Evolutionary conservation across 1,140 invertebrate species (phyloP).

Genomic region (Semibalanus balanoides): DNA sequence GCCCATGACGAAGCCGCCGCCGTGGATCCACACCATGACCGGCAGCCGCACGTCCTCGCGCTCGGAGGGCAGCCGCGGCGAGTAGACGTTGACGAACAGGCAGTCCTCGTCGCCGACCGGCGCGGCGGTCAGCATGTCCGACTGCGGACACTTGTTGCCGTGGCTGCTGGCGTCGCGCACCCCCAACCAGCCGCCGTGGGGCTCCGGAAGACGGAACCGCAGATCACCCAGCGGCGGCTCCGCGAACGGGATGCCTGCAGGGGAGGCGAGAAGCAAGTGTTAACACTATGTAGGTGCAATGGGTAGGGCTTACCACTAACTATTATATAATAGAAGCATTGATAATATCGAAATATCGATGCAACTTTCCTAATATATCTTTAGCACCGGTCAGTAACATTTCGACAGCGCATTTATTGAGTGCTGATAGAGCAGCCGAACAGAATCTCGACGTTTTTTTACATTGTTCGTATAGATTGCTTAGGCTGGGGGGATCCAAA

Average conservation of each 20-base stretch:
- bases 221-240: slow-evolving; percentile 47
- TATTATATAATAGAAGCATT: too few species aligned
- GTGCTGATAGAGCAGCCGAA: too few species aligned
- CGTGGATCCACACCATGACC: slow-evolving; percentile 36
- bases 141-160: slow-evolving; percentile 38
- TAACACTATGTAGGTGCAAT: too few species aligned
- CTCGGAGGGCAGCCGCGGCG: slow-evolving; percentile 22
- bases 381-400: too few species aligned
- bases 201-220: slow-evolving; percentile 36
- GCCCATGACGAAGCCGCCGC: slow-evolving; percentile 32
- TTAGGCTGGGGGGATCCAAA: too few species aligned
- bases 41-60: slow-evolving; percentile 18
- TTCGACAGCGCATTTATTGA: too few species aligned
- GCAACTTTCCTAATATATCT: too few species aligned
- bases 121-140: slow-evolving; percentile 40
- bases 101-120: slow-evolving; percentile 32
- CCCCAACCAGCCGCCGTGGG: slow-evolving; percentile 36
- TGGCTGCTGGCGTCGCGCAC: slow-evolving; percentile 29
- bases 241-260: slow-evolving; percentile 58
- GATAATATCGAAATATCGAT: too few species aligned
- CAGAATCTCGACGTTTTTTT: too few species aligned
- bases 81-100: slow-evolving; percentile 37
- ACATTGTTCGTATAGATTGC: too few species aligned
- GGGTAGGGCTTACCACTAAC: too few species aligned
- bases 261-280: too few species aligned